Evolutionary conservation across 1,140 invertebrate species (phyloP).

Genomic region (Drosophila azteca): DNA sequence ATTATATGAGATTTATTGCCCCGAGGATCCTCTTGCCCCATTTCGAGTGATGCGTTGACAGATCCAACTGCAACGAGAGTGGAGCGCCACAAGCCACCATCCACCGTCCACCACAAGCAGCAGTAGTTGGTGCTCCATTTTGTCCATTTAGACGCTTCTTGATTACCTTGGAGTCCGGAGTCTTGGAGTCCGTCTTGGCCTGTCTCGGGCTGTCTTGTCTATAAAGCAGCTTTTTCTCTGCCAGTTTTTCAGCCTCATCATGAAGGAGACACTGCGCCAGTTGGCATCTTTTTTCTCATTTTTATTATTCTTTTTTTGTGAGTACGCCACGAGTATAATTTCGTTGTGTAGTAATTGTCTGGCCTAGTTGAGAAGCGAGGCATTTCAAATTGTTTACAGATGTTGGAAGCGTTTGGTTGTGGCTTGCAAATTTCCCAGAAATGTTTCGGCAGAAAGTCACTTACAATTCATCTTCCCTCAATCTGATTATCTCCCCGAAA

Average conservation of each 20-base stretch:
- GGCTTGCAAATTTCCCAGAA: neutral
- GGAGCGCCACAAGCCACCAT: constrained; percentile 21
- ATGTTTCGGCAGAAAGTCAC: neutral
- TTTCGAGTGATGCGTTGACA: constrained; percentile 73
- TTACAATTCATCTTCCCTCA: neutral
- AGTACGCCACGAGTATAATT: constrained; percentile 46
- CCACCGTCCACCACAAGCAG: constrained; percentile 6
- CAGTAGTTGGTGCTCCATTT: constrained; percentile 68
- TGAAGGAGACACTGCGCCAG: constrained; percentile 65
- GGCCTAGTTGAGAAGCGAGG: constrained; percentile 56
- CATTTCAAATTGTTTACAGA: constrained; percentile 52
- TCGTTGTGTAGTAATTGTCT: constrained; percentile 76
- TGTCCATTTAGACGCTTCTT: constrained; percentile 78
- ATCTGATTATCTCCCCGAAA: constrained; percentile 16
- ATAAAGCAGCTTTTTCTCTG: constrained; percentile 59
- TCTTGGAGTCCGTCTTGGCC: no score
- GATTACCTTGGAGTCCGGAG: constrained; percentile 61
- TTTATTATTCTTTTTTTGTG: neutral
- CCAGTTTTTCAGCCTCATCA: constrained; percentile 58
- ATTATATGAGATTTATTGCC: constrained; percentile 69
- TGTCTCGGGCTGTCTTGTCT: constrained; percentile 40
- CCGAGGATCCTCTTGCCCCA: constrained; percentile 68
- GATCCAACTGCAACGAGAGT: constrained; percentile 31
- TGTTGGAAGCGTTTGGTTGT: constrained; percentile 25
- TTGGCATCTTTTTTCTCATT: constrained; percentile 9